A percentile compares a stretch with the other conserved stretches of the same genome.
Evolutionary conservation across 1,140 invertebrate genomes (phyloP).

Genomic region (Latrodectus geometricus): DNA sequence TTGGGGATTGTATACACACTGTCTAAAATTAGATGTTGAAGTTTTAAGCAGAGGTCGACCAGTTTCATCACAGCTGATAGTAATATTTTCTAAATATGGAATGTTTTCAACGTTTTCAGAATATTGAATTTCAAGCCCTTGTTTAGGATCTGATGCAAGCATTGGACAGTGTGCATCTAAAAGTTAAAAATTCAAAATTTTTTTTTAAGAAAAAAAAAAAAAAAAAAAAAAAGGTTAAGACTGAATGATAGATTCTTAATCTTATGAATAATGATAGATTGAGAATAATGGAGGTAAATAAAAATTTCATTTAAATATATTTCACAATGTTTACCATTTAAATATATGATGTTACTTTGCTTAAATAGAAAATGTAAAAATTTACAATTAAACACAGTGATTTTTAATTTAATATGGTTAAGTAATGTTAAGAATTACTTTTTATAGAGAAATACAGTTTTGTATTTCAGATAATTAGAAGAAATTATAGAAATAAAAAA

Average conservation of each 20-base stretch:
- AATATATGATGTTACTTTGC: no score
- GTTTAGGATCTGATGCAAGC: constrained; percentile 85
- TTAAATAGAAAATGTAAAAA: no score
- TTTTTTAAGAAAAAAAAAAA: background rate
- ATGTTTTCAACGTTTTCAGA: constrained; percentile 81
- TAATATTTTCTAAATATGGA: constrained; percentile 90
- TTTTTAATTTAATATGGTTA: no score
- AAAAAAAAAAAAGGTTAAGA: background rate
- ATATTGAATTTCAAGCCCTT: constrained; percentile 82
- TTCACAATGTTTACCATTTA: no score
- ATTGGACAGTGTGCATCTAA: constrained; percentile 85
- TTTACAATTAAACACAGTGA: no score
- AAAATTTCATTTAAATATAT: no score
- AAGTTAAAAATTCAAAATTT: background rate
- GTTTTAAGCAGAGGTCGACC: constrained; percentile 84
- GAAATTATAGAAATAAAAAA: no score
- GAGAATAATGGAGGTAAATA: no score
- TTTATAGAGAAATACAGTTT: no score
- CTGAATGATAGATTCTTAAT: background rate
- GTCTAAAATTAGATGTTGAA: constrained; percentile 84
- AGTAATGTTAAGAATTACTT: no score
- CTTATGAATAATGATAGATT: no score
- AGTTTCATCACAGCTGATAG: constrained; percentile 81
- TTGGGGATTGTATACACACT: constrained; percentile 94
- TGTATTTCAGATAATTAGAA: no score